Conservation (phyloP, 2,888 invertebrate species). For the Rhagium mordax region DNA sequence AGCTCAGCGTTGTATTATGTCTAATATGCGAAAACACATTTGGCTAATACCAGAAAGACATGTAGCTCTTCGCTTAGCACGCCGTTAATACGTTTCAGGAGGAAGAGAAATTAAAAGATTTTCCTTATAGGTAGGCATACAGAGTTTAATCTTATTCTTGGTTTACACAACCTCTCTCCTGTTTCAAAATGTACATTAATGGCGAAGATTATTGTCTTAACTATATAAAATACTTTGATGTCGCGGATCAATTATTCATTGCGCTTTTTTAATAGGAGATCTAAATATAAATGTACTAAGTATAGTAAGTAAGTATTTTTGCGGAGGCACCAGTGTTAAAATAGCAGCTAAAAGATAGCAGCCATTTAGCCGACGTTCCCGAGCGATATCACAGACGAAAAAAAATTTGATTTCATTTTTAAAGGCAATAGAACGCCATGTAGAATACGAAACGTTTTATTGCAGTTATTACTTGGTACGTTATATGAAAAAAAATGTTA, state of each 20-base stretch:
- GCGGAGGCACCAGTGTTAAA: too few species aligned
- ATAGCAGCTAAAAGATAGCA: too few species aligned
- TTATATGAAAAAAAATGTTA: too few species aligned
- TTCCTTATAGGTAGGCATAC: slow-evolving; percentile 23
- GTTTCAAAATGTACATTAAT: slow-evolving; percentile 3
- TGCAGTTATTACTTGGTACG: too few species aligned
- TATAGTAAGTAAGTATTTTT: too few species aligned
- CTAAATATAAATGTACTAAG: too few species aligned
- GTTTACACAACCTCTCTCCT: slow-evolving; percentile 8
- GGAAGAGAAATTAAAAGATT: slow-evolving; percentile 40
- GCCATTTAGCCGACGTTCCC: too few species aligned
- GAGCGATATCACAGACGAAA: too few species aligned
- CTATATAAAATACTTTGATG: not conserved
- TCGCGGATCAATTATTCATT: not conserved
- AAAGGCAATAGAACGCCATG: too few species aligned
- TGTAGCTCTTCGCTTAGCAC: slow-evolving; percentile 47
- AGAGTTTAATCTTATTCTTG: slow-evolving; percentile 28
- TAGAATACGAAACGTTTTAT: too few species aligned
- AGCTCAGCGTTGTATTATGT: slow-evolving; percentile 68
- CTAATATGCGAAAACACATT: slow-evolving; percentile 70
- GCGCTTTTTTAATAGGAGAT: too few species aligned
- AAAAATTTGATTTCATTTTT: too few species aligned
- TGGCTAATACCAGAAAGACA: slow-evolving; percentile 63
- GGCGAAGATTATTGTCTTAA: slow-evolving; percentile 7
- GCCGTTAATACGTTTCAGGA: slow-evolving; percentile 33